These are phyloP conservation scores for Teleiodes luculella DNA, from an alignment of 2,888 invertebrate genomes.

Conservation along the genomic window DNA sequence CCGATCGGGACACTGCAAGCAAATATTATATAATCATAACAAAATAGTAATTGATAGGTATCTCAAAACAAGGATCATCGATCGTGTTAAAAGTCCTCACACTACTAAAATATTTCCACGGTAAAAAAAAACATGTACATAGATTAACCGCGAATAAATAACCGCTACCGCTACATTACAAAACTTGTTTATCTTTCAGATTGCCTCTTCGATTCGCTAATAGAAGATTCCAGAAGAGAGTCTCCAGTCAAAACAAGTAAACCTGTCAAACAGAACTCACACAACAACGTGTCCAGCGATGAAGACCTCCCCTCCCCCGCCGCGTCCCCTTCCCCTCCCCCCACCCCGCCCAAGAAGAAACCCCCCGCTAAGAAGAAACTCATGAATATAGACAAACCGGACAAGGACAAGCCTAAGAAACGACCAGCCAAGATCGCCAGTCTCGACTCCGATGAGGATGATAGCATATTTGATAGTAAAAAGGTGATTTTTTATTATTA, in stretches of 20 bases:
- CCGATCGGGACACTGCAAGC: no score
- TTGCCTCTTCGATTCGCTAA: conserved; percentile 71
- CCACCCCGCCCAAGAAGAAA: conserved; percentile 54
- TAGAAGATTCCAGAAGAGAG: conserved; percentile 68
- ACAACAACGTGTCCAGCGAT: conserved; percentile 46
- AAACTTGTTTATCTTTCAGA: no score
- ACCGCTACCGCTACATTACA: no score
- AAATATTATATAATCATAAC: no score
- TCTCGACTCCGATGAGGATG: conserved; percentile 62
- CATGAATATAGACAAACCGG: conserved; percentile 44
- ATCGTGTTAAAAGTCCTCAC: no score
- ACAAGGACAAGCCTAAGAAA: conserved; percentile 61
- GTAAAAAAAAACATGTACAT: background rate
- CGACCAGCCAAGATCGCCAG: conserved; percentile 57
- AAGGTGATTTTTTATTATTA: conserved; percentile 44
- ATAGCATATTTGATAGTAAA: conserved; percentile 71
- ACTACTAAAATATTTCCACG: no score
- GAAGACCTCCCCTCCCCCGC: conserved; percentile 34
- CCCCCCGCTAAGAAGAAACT: conserved; percentile 33
- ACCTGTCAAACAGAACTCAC: conserved; percentile 26
- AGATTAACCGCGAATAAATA: no score
- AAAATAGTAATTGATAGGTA: no score
- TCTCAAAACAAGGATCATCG: no score
- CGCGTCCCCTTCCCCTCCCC: conserved; percentile 20
- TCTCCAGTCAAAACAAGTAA: conserved; percentile 35